Percentiles rank a stretch among this genome's conserved stretches.
These are phyloP conservation scores for Myodes glareolus DNA, from an alignment of 2,113 vertebrate species.

Conservation along the genomic window DNA sequence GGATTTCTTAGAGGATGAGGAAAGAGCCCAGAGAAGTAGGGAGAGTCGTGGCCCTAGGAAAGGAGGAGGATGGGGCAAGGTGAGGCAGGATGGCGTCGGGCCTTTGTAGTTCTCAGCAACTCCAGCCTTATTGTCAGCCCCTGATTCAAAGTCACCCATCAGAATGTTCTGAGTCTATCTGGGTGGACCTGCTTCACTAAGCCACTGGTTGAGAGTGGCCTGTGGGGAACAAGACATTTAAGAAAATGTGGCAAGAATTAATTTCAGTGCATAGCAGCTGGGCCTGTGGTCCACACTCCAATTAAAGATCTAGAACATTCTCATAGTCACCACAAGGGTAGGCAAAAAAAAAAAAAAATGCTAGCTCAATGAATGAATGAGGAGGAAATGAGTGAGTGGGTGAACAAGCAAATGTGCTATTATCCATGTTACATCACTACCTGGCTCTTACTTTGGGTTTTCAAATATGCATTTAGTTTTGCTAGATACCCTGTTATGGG, in stretches of 20 bases:
- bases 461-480: background rate
- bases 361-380: background rate
- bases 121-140: background rate
- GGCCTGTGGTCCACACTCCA: rapidly evolving
- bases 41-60: background rate
- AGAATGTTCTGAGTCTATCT: background rate
- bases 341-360: background rate
- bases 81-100: background rate
- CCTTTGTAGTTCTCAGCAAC: background rate
- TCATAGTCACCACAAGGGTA: background rate
- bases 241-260: background rate
- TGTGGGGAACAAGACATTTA: background rate
- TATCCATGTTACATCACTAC: background rate
- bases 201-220: background rate
- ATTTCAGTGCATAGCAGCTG: background rate
- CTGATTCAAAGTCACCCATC: background rate
- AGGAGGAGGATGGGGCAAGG: background rate
- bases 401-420: background rate
- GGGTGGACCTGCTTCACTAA: background rate
- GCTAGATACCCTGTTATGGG: background rate
- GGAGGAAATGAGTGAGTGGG: background rate
- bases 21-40: background rate
- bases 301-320: background rate
- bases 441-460: background rate
- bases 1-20: background rate